These are phyloP conservation scores for Colletes gigas DNA, from an alignment of 1,140 invertebrate genomes.

Conservation along the genomic window DNA sequence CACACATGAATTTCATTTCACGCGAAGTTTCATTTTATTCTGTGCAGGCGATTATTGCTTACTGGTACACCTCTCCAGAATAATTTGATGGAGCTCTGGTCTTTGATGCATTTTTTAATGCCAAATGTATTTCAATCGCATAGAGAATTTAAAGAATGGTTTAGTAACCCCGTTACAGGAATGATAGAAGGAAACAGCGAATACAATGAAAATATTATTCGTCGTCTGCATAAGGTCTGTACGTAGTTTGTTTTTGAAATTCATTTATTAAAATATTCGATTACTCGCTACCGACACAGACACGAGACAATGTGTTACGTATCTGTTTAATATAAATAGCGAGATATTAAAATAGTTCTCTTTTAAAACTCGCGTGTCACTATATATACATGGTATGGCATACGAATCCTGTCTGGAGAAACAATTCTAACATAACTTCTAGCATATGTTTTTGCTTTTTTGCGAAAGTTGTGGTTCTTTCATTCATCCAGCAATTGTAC, in stretches of 20 bases:
- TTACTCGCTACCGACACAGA: slow-evolving; percentile 71
- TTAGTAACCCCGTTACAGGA: slow-evolving; percentile 98
- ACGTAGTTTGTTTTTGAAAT: slow-evolving; percentile 64
- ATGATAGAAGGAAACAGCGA: slow-evolving; percentile 99
- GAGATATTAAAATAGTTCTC: slow-evolving; percentile 71
- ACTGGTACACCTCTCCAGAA: slow-evolving; percentile 99
- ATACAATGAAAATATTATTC: slow-evolving; percentile 96
- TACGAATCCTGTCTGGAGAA: slow-evolving; percentile 77
- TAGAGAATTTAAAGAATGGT: slow-evolving; percentile 99
- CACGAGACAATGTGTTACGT: slow-evolving; percentile 31
- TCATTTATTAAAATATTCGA: slow-evolving; percentile 16
- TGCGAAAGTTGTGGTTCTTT: not conserved
- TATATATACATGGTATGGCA: slow-evolving; percentile 62
- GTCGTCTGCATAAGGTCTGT: slow-evolving; percentile 95
- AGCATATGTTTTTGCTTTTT: not conserved
- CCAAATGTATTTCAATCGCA: slow-evolving; percentile 99
- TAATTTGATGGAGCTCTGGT: slow-evolving; percentile 99
- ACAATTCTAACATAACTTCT: slow-evolving; percentile 54
- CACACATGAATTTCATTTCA: not conserved
- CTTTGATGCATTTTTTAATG: slow-evolving; percentile 99
- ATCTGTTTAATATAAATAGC: slow-evolving; percentile 64
- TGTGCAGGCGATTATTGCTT: slow-evolving; percentile 90
- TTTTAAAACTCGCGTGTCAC: slow-evolving; percentile 75
- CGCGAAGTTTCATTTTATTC: not conserved
- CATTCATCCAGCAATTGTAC: slow-evolving; percentile 1